Percentiles rank a stretch among this genome's conserved stretches.
phyloP scores from a whole-genome alignment of 2,888 invertebrate species.

The Agrochola litura region DNA sequence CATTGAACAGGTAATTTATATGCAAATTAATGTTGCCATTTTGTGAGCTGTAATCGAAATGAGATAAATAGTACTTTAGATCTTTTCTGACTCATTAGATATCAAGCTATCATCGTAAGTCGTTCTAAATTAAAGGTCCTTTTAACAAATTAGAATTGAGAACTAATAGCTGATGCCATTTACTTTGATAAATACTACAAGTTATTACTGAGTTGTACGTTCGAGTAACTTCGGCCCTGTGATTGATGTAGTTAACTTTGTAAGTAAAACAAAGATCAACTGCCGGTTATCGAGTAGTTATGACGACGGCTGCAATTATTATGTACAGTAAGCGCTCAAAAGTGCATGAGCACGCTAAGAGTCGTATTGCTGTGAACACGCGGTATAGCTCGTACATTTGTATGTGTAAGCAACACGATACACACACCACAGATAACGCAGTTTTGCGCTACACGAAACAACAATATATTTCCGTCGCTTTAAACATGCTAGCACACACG shows the following conservation, averaged over 20 bases:
- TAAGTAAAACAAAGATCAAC: conserved; percentile 41
- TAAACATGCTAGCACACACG: too few species aligned
- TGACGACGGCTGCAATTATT: conserved; percentile 24
- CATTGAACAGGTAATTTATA: background rate
- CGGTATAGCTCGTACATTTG: too few species aligned
- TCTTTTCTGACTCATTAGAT: background rate
- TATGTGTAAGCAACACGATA: too few species aligned
- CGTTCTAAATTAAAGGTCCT: background rate
- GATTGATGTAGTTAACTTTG: conserved; percentile 17
- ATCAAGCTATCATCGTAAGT: background rate
- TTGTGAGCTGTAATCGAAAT: background rate
- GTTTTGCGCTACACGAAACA: too few species aligned
- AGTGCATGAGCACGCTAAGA: too few species aligned
- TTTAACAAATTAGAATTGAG: background rate
- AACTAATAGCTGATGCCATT: background rate
- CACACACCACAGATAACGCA: too few species aligned
- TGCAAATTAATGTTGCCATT: conserved; percentile 9
- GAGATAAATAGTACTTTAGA: background rate
- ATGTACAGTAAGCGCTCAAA: too few species aligned
- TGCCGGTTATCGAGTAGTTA: conserved; percentile 37
- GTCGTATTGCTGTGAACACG: too few species aligned
- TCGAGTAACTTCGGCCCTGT: background rate
- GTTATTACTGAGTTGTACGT: background rate
- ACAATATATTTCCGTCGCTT: too few species aligned
- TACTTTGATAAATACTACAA: background rate